Base-by-base conservation (phyloP, 2,888 invertebrate genomes). In the Rhorus exstirpatorius region DNA sequence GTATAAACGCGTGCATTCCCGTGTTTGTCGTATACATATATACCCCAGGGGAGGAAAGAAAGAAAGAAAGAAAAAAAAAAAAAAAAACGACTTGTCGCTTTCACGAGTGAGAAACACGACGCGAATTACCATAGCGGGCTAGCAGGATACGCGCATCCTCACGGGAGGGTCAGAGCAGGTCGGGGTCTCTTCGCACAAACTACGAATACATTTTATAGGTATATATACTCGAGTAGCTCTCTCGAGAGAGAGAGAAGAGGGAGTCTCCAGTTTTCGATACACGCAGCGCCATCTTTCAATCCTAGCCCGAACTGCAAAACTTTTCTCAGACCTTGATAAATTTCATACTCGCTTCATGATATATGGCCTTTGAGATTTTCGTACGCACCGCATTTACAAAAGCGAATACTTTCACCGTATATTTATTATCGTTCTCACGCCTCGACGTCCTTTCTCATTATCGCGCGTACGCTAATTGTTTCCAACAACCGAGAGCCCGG, bases 91-190 rank as follows among this genome's bases (percentile, higher is more conserved):
- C 81, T 78, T 74, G 38, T 67, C 79, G 61, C 60, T 68, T 70
- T 68, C 44, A 35, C 61, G 44, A 53, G 41, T 44, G 46, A 60
- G 77, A 72, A 41, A 55, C 17, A 61, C 46, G 71, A 78, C 51
- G 67, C 61, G 21, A 81, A 82, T 82, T 82, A 78, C 81, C 81
- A 82, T 82, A 82, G 81, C 78, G 46, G 74, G 71, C 78, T 74
- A 61, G 78, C 81, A 82, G 74, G 81, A 82, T 74, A 70, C 70
- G 53, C 21, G 58, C 53, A 31, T 53, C 67, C 72, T 67, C 31
- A 46, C 58, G n/a, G 74, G 55, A 31, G 78, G 78, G 81, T 82
- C 78, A 78, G 49, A 77, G 46, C 77, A 60, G 81, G 67, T 74
- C 81, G 81, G 53, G 77, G 51, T 81, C 77, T 61, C 81, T 78